Conservation (phyloP, 2,797 vertebrate species). For the Sciurus vulgaris region DNA sequence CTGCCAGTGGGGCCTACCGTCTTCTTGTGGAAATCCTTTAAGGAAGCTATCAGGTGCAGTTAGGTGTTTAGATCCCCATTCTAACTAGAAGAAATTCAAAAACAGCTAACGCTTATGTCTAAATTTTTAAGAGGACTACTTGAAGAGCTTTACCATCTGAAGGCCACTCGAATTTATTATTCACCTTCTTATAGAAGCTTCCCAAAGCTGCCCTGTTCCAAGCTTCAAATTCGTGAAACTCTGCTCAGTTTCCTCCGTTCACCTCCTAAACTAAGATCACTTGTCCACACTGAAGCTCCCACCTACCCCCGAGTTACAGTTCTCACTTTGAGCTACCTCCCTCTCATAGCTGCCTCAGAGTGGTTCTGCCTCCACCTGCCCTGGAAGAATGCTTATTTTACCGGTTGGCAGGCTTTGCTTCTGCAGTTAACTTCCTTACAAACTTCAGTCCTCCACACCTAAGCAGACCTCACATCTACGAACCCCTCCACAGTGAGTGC, state of each 20-base stretch:
- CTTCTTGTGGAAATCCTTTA: not conserved
- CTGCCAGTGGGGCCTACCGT: not conserved
- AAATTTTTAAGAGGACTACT: not conserved
- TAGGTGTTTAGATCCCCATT: not conserved
- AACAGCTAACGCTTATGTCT: not conserved
- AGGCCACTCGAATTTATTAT: not conserved
- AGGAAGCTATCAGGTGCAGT: not conserved
- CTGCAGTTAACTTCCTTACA: not conserved
- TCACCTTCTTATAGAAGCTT: not conserved
- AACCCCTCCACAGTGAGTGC: not conserved
- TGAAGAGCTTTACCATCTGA: not conserved
- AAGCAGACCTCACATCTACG: accelerated
- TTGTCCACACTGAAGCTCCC: too few species aligned
- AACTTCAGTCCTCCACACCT: not conserved
- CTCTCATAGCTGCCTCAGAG: not conserved
- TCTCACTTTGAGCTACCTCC: too few species aligned
- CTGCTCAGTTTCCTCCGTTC: not conserved
- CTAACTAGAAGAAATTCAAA: too few species aligned
- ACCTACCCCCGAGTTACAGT: too few species aligned
- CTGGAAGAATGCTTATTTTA: not conserved
- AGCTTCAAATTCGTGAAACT: not conserved
- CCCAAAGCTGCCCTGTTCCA: not conserved
- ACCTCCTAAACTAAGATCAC: not conserved
- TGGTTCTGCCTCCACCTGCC: not conserved
- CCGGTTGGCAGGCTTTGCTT: not conserved